These are phyloP conservation scores for Myopa tessellatipennis DNA, from an alignment of 2,888 invertebrate species.

Conservation along the genomic window DNA sequence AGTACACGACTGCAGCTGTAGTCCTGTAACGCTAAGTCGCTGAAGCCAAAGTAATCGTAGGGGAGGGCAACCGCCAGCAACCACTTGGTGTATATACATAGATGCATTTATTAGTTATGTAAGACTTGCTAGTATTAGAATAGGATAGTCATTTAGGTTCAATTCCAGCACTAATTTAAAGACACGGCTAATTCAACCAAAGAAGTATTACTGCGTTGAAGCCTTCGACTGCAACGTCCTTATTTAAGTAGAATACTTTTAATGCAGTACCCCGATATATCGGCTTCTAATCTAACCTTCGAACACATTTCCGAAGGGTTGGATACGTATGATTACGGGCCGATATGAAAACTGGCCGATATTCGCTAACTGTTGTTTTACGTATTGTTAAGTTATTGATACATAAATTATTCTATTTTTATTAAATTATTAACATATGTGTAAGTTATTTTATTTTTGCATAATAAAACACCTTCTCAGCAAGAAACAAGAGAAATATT, in stretches of 20 bases:
- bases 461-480: background rate
- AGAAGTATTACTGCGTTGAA: conserved; percentile 33
- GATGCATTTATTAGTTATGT: conserved; percentile 8
- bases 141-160: background rate
- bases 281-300: too few species aligned
- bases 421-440: background rate
- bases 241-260: background rate
- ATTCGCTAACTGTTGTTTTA: too few species aligned
- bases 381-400: too few species aligned
- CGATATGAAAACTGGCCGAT: too few species aligned
- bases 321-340: too few species aligned
- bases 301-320: too few species aligned
- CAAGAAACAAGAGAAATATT: background rate
- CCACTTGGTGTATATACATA: background rate
- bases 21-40: conserved; percentile 28
- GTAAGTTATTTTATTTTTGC: conserved; percentile 2
- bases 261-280: background rate
- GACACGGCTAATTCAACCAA: conserved; percentile 36
- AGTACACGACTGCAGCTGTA: conserved; percentile 8
- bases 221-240: conserved; percentile 4
- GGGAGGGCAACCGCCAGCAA: background rate
- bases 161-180: background rate
- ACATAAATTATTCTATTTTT: conserved; percentile 7
- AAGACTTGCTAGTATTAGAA: background rate
- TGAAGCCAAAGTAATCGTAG: conserved; percentile 35